Evolutionary conservation across 2,797 vertebrate genomes (phyloP).

Genomic region (Macropodus opercularis): DNA sequence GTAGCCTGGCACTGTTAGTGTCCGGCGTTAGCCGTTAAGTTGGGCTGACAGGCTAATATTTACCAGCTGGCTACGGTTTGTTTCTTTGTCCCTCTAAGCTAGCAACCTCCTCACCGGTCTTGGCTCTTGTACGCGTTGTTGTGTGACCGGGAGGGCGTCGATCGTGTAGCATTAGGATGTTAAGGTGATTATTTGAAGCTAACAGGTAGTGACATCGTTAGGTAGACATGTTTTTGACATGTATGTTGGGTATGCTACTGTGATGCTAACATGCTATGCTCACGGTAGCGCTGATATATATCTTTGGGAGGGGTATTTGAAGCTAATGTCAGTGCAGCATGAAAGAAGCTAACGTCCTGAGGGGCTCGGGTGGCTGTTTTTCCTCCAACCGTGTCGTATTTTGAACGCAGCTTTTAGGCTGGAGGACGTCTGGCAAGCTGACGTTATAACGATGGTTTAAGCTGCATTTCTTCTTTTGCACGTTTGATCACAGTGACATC

Average conservation of each 20-base stretch:
- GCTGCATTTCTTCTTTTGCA: background rate
- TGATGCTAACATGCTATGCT: slow-evolving; percentile 40
- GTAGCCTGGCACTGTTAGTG: slow-evolving; percentile 34
- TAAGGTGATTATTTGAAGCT: background rate
- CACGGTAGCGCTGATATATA: slow-evolving; percentile 33
- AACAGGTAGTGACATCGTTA: background rate
- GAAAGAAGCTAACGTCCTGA: slow-evolving; percentile 5
- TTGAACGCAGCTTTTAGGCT: slow-evolving; percentile 7
- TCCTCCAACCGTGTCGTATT: slow-evolving; percentile 4
- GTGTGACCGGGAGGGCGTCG: background rate
- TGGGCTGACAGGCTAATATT: slow-evolving; percentile 53
- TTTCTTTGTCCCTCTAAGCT: slow-evolving; percentile 66
- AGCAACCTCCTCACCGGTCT: slow-evolving; percentile 15
- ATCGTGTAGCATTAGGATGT: background rate
- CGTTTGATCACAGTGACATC: background rate
- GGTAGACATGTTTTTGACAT: slow-evolving; percentile 35
- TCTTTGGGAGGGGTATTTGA: slow-evolving; percentile 41
- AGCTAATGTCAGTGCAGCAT: slow-evolving; percentile 38
- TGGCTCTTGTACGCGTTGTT: background rate
- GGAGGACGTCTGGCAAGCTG: background rate
- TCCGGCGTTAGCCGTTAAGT: slow-evolving; percentile 38
- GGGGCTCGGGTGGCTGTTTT: slow-evolving; percentile 3
- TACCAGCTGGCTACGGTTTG: slow-evolving; percentile 63
- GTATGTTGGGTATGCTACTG: slow-evolving; percentile 33
- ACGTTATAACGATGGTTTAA: background rate